Evolutionary conservation across 2,797 vertebrate species (phyloP).

Genomic region (Sebastiscus albofasciatus): DNA sequence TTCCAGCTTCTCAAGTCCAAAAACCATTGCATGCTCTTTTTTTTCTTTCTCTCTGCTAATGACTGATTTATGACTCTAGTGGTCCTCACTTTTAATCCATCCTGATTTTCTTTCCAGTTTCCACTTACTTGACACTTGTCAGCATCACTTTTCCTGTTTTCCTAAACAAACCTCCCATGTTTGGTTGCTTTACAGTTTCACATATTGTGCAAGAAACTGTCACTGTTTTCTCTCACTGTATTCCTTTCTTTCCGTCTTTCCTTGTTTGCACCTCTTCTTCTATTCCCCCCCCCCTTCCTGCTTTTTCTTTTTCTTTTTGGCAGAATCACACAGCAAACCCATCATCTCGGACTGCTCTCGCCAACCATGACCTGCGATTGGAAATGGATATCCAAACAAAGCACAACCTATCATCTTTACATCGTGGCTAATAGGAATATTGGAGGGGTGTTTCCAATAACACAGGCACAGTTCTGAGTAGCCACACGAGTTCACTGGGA

Average conservation of each 20-base stretch:
- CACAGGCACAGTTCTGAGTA: slow-evolving; percentile 60
- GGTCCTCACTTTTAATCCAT: slow-evolving; percentile 4
- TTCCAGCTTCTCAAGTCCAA: background rate
- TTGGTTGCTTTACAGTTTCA: slow-evolving; percentile 17
- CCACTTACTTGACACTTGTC: background rate
- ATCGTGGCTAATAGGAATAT: slow-evolving; percentile 68
- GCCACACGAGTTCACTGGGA: slow-evolving; percentile 70
- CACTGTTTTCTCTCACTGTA: background rate
- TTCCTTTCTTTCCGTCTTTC: background rate
- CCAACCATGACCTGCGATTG: slow-evolving; percentile 66
- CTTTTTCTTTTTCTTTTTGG: slow-evolving; percentile 29
- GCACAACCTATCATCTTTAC: slow-evolving; percentile 77
- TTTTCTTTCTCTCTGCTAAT: background rate
- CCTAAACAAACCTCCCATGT: background rate
- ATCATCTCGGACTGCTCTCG: slow-evolving; percentile 49
- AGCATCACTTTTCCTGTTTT: slow-evolving; percentile 12
- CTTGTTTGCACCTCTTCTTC: background rate
- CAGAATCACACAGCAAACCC: slow-evolving; percentile 49
- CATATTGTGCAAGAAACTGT: background rate
- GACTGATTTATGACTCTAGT: background rate
- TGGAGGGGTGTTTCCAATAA: slow-evolving; percentile 77
- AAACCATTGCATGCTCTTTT: background rate
- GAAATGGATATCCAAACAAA: slow-evolving; percentile 76
- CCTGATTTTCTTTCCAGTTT: slow-evolving; percentile 16
- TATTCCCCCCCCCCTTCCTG: background rate